Percentiles rank a stretch among this genome's conserved stretches.
These are phyloP conservation scores for Mirounga angustirostris DNA, from an alignment of 2,113 vertebrate species.

Conservation along the genomic window DNA sequence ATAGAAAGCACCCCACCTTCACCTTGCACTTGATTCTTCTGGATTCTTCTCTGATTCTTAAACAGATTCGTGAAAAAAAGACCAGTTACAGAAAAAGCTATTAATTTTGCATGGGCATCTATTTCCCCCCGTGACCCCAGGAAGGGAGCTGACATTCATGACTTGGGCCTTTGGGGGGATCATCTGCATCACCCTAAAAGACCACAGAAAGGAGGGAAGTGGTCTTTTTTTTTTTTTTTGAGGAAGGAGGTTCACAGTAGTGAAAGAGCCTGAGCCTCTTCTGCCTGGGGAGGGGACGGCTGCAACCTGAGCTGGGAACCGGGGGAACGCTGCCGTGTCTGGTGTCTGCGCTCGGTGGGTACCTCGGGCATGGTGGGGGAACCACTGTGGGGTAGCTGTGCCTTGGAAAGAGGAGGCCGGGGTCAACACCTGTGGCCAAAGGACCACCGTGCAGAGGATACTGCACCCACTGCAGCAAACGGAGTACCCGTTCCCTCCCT, in stretches of 20 bases:
- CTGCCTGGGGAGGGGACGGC: no score
- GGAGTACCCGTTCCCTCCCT: no score
- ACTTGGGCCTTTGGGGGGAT: neutral
- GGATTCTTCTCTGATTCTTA: conserved; percentile 53
- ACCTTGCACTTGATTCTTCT: neutral
- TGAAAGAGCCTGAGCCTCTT: neutral
- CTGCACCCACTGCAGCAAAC: neutral
- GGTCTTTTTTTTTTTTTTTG: neutral
- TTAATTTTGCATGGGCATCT: conserved; percentile 3
- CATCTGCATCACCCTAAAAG: neutral
- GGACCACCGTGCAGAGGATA: no score
- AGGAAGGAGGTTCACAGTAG: neutral
- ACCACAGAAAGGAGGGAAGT: neutral
- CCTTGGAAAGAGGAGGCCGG: neutral
- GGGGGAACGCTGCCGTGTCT: rapidly evolving
- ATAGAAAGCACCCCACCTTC: neutral
- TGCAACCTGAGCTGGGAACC: neutral
- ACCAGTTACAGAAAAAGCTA: conserved; percentile 53
- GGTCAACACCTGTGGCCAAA: neutral
- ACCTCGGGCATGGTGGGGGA: rapidly evolving
- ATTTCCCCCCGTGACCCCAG: neutral
- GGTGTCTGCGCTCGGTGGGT: no score
- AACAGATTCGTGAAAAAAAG: conserved; percentile 52
- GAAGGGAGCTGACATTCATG: neutral
- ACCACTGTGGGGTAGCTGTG: rapidly evolving